These are phyloP conservation scores for Ceratitis capitata DNA, from an alignment of 1,140 invertebrate species.

Conservation along the genomic window DNA sequence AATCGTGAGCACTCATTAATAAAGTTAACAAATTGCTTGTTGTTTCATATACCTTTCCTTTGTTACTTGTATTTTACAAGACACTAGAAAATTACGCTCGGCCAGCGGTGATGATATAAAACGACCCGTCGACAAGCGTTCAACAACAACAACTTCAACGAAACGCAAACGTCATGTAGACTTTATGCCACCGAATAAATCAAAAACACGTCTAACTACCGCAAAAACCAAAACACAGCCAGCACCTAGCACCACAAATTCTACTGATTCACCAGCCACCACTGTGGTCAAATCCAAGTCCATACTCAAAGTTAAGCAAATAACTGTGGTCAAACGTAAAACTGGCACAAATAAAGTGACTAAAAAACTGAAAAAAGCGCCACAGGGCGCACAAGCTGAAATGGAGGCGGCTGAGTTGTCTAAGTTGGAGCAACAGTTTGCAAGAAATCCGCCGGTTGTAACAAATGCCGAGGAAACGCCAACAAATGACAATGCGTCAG, in stretches of 20 bases:
- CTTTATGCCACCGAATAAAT: neutral
- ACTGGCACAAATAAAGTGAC: neutral
- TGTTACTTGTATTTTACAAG: slow-evolving; percentile 38
- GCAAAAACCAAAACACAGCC: neutral
- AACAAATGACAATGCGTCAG: neutral
- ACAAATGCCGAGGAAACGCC: neutral
- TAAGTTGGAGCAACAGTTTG: neutral
- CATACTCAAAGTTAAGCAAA: slow-evolving; percentile 12
- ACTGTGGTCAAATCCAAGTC: neutral
- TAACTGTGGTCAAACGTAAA: neutral
- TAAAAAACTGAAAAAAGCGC: neutral
- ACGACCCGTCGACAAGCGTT: neutral
- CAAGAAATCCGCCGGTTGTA: neutral
- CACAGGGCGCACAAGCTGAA: slow-evolving; percentile 10
- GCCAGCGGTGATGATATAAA: neutral
- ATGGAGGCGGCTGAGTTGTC: neutral
- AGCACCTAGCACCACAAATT: neutral
- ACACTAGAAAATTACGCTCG: slow-evolving; percentile 15
- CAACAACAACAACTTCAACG: neutral
- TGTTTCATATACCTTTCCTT: slow-evolving; percentile 39
- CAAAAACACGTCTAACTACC: neutral
- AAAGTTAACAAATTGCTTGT: slow-evolving; percentile 23
- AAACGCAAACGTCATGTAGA: neutral
- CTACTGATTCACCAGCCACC: neutral
- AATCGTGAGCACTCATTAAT: slow-evolving; percentile 37